Base-by-base conservation (phyloP, 2,888 invertebrate genomes). In the Chrysomela aeneicollis region DNA sequence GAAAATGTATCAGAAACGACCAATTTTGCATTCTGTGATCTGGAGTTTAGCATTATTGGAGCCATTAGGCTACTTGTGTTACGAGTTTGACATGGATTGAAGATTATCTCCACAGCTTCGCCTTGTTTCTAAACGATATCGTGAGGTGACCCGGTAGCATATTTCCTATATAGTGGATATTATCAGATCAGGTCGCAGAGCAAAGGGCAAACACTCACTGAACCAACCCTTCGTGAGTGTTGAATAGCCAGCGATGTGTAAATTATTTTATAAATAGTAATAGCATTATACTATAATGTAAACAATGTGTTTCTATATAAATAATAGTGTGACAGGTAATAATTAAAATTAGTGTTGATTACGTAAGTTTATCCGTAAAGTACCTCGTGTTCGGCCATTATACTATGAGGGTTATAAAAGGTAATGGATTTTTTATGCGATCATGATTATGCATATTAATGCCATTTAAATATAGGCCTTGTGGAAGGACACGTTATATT, bases 391-490 rank as follows among this genome's bases (percentile, higher is more conserved):
- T 72, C 64, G 54, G 62, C 63, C 66, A 69, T 73, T 71, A 71
- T 72, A 72, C 73, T 72, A 74, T 72, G 71, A 72, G 74, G 73
- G 71, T 70, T 68, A 75, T 77, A 77, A 78, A 77, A 76, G 71
- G 71, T 76, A 77, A 78, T 77, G 76, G 77, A 77, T 76, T 78
- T 78, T 78, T 77, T 77, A 76, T 76, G 74, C 77, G 63, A 70
- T 67, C 69, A 70, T 72, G 75, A 77, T 77, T 77, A 76, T 74
- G 75, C 74, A 76, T 76, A 75, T 76, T 75, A 76, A 76, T 74
- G 72, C 61, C 74, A 71, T 73, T 73, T 75, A 72, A 76, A 74
- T 75, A 74, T 68, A 68, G 70, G 68, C 68, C 72, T 71, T 63
- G 70, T 69, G 69, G 66, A 70, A 62, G 66, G 67, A 64, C 64